A percentile compares a stretch with the other conserved stretches of the same genome.
Evolutionary conservation across 2,888 invertebrate genomes (phyloP).

Genomic region (Ptycholaimellus sp.): DNA sequence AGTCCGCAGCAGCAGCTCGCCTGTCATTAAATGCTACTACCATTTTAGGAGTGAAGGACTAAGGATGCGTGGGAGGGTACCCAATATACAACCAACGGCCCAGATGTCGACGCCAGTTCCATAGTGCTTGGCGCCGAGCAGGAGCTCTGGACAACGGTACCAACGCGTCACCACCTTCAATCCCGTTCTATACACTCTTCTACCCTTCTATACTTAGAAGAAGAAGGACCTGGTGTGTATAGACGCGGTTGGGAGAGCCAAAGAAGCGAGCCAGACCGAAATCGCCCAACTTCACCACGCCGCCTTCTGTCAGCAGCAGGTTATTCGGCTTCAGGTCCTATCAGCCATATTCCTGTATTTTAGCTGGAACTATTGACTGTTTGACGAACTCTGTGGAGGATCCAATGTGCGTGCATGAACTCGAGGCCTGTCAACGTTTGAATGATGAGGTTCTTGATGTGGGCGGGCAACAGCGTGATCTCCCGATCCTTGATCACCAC

Average conservation of each 20-base stretch:
- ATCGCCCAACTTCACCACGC: slow-evolving; percentile 86
- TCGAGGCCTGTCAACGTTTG: slow-evolving; percentile 84
- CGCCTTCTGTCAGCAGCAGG: slow-evolving; percentile 66
- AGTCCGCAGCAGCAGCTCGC: slow-evolving; percentile 29
- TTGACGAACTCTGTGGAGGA: slow-evolving; percentile 41
- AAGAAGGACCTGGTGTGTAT: slow-evolving; percentile 55
- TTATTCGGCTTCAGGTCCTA: slow-evolving; percentile 93
- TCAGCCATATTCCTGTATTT: slow-evolving; percentile 7
- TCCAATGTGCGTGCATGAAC: slow-evolving; percentile 81
- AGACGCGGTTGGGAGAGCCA: slow-evolving; percentile 70
- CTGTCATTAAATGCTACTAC: background rate
- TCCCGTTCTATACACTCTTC: background rate
- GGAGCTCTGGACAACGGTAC: slow-evolving; percentile 59
- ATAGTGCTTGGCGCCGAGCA: slow-evolving; percentile 82
- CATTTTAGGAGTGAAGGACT: background rate
- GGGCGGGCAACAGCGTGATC: slow-evolving; percentile 62
- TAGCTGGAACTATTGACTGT: background rate
- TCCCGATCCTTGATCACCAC: slow-evolving; percentile 40
- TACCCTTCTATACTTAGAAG: background rate
- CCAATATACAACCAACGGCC: slow-evolving; percentile 94
- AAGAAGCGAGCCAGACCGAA: slow-evolving; percentile 92
- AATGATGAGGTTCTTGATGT: slow-evolving; percentile 80
- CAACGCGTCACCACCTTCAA: slow-evolving; percentile 23
- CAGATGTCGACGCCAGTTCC: slow-evolving; percentile 94
- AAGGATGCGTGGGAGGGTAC: no score